Base-by-base conservation (phyloP, 2,113 vertebrate genomes). In the Ammodytes marinus region DNA sequence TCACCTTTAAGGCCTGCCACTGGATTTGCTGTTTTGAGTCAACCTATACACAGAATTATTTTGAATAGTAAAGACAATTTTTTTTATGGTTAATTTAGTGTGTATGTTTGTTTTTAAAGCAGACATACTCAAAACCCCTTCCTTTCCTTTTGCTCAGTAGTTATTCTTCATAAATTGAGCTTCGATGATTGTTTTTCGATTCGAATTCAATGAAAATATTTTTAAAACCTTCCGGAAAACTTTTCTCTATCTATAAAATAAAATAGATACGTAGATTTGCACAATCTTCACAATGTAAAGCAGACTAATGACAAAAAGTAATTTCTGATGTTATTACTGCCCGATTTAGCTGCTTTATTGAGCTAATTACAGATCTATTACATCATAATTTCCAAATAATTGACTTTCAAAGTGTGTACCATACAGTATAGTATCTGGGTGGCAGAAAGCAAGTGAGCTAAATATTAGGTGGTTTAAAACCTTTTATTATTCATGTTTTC, bases 1-100 rank as follows among this genome's bases (percentile, higher is more conserved):
- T 71, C 7, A 2, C 43, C 68, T 77, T 77, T 85, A 88, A 83
- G 74, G 65, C 43, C 66, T 63, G 58, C 87, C 78, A 68, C 15
- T 54, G 70, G 80, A 83, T 55, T 50, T 58, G 40, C 6, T 69
- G 19, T 60, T 69, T 60, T 66, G 54, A 68, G n/a, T 54, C 45
- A 43, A 59, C 43, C 8, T 43, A 27, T 46, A 47, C 14, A 63
- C 27, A 12, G 66, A 43, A 47, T 45, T 8, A 72, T 11, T 58
- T 61, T 64, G 11, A 69, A 8, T 13, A 15, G 54, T 45, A 46
- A 73, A 64, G 27, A 17, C 3, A 46, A 50, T 52, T 9, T 60
- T 45, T 40, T 52, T 50, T 39, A 37, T 27, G 14, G 10, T 57
- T n/a, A 39, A 43, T 10, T 64, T 35, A 40, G 17, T 6, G 40